Evolutionary conservation across 2,113 vertebrate species (phyloP), one percentile per base, ranked within the genome.

Genomic region (Otolemur garnettii): DNA sequence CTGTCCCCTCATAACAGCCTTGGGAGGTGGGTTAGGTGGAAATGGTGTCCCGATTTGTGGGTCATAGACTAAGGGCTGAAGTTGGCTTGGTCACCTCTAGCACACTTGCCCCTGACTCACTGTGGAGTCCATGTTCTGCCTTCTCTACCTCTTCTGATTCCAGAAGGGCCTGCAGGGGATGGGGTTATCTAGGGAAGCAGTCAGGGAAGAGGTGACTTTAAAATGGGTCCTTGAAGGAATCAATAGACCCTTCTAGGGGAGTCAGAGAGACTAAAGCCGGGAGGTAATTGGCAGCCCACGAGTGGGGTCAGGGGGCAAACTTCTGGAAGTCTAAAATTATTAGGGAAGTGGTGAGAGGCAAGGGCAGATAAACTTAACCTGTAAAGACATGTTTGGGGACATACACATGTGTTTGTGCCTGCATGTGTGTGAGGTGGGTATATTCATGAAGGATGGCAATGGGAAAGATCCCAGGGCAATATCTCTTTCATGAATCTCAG

Each of bases 341-440:
- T 28, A 33, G 6, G 12, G 0, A 84, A 75, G 33, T 69, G 2
- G 17, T 60, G 82, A 75, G 68, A 87, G 28, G 28, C 24, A 13
- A 87, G 0, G 12, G 22, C 83, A 42, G 28, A 35, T 42, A n/a
- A 9, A 53, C 55, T 38, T 75, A 45, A n/a, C 18, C 12, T 75
- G 1, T 7, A 82, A 60, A 13, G 11, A 4, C 2, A 13, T 66
- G 21, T 42, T 21, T 62, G 15, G 4, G 14, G 13, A 57, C 28
- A 5, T 38, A 2, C 18, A 24, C 30, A 0, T 14, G 11, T 13
- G 11, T 0, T 45, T 10, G 12, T 0, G 15, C 9, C 21, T 12
- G 22, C 13, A 5, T n/a, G 18, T 4, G 14, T 80, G 2, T 13
- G 1, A 75, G 17, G 11, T 60, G 5, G 30, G 2, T 17, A 82